Conservation (phyloP, 2,113 vertebrate genomes). For the Notothenia coriiceps region DNA sequence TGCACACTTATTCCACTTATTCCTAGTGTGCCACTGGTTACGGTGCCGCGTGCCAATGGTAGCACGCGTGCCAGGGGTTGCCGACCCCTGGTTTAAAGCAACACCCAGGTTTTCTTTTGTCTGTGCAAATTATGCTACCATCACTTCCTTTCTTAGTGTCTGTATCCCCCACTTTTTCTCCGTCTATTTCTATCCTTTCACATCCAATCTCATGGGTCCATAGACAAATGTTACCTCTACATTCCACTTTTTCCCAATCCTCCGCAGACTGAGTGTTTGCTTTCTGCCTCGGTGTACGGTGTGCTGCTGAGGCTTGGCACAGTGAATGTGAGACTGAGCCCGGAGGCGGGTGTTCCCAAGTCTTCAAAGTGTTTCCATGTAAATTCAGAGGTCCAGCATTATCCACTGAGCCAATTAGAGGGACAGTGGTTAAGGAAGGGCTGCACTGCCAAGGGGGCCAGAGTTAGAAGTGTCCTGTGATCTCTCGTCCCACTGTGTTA, state of each 20-base stretch:
- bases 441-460: constrained; percentile 25
- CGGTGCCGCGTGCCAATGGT: too few relatives aligned
- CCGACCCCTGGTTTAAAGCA: not conserved
- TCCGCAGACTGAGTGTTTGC: constrained; percentile 54
- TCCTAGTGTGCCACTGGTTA: too few relatives aligned
- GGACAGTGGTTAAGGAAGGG: constrained; percentile 27
- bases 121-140: not conserved
- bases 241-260: constrained; percentile 35
- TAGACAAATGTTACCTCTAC: constrained; percentile 60
- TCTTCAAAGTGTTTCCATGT: constrained; percentile 70
- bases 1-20: too few relatives aligned
- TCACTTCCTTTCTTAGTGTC: not conserved
- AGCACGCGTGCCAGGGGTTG: too few relatives aligned
- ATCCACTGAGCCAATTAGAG: constrained; percentile 67
- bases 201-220: constrained; percentile 55
- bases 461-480: constrained; percentile 54
- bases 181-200: constrained; percentile 25
- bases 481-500: constrained; percentile 35
- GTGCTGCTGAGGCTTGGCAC: constrained; percentile 7
- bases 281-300: constrained; percentile 34
- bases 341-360: constrained; percentile 29
- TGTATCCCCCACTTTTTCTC: not conserved
- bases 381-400: constrained; percentile 56
- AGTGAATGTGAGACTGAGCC: constrained; percentile 40
- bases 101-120: not conserved